phyloP scores from a whole-genome alignment of 2,888 invertebrate genomes.

The Xylophagus ater region DNA sequence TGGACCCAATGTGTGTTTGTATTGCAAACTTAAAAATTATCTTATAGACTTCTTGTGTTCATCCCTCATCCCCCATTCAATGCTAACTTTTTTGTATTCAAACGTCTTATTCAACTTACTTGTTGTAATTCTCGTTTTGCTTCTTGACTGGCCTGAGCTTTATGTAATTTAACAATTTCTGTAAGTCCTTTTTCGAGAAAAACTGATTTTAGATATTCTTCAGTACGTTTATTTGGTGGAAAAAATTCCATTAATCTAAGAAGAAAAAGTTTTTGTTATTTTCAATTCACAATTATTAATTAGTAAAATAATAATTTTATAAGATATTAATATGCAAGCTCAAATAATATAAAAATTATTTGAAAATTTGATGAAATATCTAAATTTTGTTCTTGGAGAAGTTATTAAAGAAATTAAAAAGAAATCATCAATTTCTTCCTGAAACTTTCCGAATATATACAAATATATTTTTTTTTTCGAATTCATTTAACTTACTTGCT shows the following conservation, averaged over 20 bases:
- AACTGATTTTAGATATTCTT: constrained; percentile 70
- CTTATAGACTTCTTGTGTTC: too few relatives aligned
- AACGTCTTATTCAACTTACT: too few relatives aligned
- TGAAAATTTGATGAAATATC: constrained; percentile 8
- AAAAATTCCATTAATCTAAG: constrained; percentile 81
- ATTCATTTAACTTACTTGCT: constrained; percentile 42
- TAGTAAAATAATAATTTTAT: constrained; percentile 5
- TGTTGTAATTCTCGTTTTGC: constrained; percentile 68
- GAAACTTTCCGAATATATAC: constrained; percentile 22
- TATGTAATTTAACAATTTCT: constrained; percentile 69
- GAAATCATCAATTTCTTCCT: constrained; percentile 24
- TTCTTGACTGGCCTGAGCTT: constrained; percentile 74
- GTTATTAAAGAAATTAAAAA: constrained; percentile 32
- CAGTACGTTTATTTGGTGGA: constrained; percentile 86
- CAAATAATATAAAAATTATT: constrained; percentile 13
- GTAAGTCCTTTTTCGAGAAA: constrained; percentile 71
- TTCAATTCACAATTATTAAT: neutral
- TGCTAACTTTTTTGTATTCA: too few relatives aligned
- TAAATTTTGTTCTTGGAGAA: constrained; percentile 25
- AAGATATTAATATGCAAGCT: constrained; percentile 8
- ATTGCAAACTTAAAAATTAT: constrained; percentile 9
- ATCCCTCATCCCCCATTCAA: too few relatives aligned
- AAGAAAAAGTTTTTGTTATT: neutral
- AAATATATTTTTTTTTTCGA: neutral
- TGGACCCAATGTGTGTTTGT: too few relatives aligned